Base-by-base conservation (phyloP, 2,888 invertebrate genomes). In the Lasioglossum leucozonium region DNA sequence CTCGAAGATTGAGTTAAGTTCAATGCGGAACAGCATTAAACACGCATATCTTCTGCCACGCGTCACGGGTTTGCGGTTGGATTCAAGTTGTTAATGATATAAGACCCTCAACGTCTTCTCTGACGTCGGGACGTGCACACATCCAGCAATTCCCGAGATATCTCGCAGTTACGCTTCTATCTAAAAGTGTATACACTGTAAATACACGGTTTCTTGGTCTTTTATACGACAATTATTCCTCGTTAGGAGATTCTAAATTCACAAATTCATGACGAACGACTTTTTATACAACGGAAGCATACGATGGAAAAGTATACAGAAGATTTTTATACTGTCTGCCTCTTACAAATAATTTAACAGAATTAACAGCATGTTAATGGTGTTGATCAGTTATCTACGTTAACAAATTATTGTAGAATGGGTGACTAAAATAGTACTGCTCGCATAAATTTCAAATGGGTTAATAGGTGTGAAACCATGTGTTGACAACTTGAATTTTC, bases 51-150 rank as follows among this genome's bases (percentile, higher is more conserved):
- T 69, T 16, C 44, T 55, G 58, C 58, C 47, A 82, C 55, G 77
- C 75, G 74, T 85, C 69, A 74, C 72, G 22, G 83, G 83, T 89
- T 84, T 87, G 85, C 81, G 88, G 87, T 82, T 82, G 87, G 86
- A 91, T 90, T 89, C 86, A 87, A 87, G 78, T 73, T 67, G 81
- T 82, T 90, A 89, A 92, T 88, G 86, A 91, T 91, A 91, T 87
- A 88, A 88, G 77, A 86, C 79, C 78, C 83, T 89, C 77, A 82
- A 77, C 77, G 79, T 91, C 84, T 89, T 76, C 62, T 71, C 47
- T 67, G 71, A 72, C 80, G 76, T 81, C 26, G 22, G 13, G 2
- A 10, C 11, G 13, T 34, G 62, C 62, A 30, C n/a, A n/a, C 62
- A 44, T 67, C 67, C 0, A 4, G 62, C 30, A 40, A 55, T 62